These are phyloP conservation scores for Elephantulus edwardii DNA, from an alignment of 2,113 vertebrate genomes.

Conservation along the genomic window DNA sequence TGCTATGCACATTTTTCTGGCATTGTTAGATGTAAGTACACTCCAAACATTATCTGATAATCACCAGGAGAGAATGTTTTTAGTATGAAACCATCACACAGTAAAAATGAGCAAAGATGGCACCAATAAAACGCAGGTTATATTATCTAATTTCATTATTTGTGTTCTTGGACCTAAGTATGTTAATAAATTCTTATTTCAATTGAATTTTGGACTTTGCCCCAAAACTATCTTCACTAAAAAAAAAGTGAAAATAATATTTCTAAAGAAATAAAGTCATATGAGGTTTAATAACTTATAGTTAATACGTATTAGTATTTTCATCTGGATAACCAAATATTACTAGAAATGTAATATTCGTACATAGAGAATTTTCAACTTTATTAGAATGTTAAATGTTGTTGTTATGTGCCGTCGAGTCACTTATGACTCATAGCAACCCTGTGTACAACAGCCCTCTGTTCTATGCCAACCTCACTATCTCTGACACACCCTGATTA, in stretches of 20 bases:
- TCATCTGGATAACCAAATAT: background rate
- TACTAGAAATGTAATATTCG: background rate
- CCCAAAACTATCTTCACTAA: background rate
- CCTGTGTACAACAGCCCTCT: no score
- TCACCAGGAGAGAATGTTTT: conserved; percentile 23
- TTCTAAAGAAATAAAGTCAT: background rate
- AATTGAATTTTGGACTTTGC: background rate
- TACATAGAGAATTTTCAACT: background rate
- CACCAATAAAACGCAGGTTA: background rate
- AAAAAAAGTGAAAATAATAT: background rate
- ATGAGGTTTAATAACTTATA: background rate
- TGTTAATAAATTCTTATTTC: background rate
- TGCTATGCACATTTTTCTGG: conserved; percentile 37
- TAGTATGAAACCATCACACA: conserved; percentile 2
- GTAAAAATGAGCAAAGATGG: background rate
- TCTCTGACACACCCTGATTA: no score
- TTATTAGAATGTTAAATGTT: no score
- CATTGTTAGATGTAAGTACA: background rate
- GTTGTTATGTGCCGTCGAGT: no score
- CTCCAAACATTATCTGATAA: background rate
- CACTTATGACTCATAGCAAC: no score
- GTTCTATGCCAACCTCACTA: no score
- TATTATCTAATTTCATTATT: background rate
- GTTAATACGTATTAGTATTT: background rate
- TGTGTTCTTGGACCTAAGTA: background rate